Percentiles rank a stretch among this genome's conserved stretches.
phyloP scores from a whole-genome alignment of 2,888 invertebrate genomes.

The Plagodis pulveraria region DNA sequence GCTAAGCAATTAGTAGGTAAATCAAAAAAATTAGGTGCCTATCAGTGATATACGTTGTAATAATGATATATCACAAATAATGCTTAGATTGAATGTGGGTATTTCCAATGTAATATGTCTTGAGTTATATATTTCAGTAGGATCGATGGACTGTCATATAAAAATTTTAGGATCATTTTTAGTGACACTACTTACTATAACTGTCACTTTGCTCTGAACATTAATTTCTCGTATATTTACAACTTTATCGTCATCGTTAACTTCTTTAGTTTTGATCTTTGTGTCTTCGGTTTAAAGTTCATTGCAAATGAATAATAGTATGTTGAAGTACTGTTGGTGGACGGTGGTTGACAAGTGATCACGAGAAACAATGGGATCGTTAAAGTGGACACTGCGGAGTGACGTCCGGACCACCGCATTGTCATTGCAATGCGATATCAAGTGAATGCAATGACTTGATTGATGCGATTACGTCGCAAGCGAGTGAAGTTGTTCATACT shows the following conservation, averaged over 20 bases:
- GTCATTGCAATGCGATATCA: conserved; percentile 45
- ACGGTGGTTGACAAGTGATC: conserved; percentile 72
- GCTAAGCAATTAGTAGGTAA: too few relatives aligned
- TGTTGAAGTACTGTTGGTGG: conserved; percentile 31
- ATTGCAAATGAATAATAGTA: conserved; percentile 4
- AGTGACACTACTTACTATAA: conserved; percentile 67
- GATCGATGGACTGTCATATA: conserved; percentile 76
- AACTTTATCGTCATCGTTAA: conserved; percentile 27
- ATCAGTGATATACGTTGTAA: too few relatives aligned
- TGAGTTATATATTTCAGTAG: conserved; percentile 38
- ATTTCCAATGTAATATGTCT: conserved; percentile 16
- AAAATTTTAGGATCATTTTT: conserved; percentile 71
- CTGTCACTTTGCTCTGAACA: conserved; percentile 65
- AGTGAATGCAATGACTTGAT: conserved; percentile 16
- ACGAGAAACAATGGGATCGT: conserved; percentile 79
- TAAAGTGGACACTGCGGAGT: conserved; percentile 73
- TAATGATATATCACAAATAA: too few relatives aligned
- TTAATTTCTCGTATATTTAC: conserved; percentile 63
- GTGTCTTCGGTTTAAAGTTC: conserved; percentile 35
- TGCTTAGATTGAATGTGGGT: neutral
- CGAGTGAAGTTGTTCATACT: conserved; percentile 25
- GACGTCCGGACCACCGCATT: conserved; percentile 76
- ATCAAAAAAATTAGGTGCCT: too few relatives aligned
- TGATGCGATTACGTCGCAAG: conserved; percentile 11
- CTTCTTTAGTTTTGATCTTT: conserved; percentile 46